Evolutionary conservation across 1,140 invertebrate species (phyloP).

Genomic region (Solenopsis fugax): DNA sequence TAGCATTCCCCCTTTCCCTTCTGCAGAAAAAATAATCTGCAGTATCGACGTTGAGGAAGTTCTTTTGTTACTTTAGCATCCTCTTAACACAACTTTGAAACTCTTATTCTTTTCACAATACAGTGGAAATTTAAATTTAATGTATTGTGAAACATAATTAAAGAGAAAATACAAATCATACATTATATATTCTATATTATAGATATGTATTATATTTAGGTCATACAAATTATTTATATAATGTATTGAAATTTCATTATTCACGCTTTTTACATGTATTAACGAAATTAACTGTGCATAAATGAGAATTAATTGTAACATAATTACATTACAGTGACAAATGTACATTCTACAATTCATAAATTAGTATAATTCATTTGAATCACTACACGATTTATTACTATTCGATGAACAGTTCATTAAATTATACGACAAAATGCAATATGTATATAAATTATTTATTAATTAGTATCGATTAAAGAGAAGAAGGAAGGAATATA

Average conservation of each 20-base stretch:
- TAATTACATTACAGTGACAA: constrained; percentile 3
- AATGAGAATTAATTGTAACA: constrained; percentile 30
- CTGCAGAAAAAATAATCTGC: too few species aligned
- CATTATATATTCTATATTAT: too few species aligned
- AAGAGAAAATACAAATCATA: background rate
- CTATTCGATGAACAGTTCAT: background rate
- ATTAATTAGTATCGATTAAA: background rate
- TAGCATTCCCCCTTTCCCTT: too few species aligned
- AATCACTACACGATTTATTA: background rate
- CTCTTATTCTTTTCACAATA: background rate
- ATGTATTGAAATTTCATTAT: constrained; percentile 5
- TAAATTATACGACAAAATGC: background rate
- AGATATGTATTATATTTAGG: background rate
- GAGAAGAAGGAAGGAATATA: background rate
- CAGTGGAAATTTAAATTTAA: background rate
- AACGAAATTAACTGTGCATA: background rate
- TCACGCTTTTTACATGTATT: background rate
- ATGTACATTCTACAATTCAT: background rate
- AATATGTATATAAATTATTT: constrained; percentile 3
- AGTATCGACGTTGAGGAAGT: too few species aligned
- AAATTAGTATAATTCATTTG: background rate
- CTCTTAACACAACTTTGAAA: background rate
- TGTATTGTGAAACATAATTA: background rate
- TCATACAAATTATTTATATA: background rate
- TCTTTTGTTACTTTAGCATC: too few species aligned